Conservation (phyloP, 2,888 invertebrate genomes). For the Corythucha ciliata region DNA sequence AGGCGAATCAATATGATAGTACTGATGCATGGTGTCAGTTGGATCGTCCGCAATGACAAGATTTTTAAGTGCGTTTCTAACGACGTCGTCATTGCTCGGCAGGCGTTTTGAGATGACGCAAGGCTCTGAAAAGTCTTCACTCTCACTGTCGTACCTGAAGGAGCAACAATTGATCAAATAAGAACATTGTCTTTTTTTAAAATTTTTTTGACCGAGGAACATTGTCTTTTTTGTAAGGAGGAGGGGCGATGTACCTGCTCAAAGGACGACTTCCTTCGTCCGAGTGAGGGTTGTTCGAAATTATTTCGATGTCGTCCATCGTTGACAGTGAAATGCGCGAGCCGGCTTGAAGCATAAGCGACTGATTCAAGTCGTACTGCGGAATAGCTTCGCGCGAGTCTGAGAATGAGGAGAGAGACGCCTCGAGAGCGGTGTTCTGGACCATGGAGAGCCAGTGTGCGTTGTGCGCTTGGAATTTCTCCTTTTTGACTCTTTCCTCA, state of each 20-base stretch:
- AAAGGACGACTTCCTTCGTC: conserved; percentile 36
- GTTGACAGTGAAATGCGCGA: conserved; percentile 49
- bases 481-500: conserved; percentile 86
- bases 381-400: conserved; percentile 53
- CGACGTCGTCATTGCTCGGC: conserved; percentile 29
- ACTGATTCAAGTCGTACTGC: conserved; percentile 58
- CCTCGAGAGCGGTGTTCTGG: conserved; percentile 55
- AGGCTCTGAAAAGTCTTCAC: conserved; percentile 27
- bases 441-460: conserved; percentile 98
- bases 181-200: neutral
- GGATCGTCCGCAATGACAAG: conserved; percentile 32
- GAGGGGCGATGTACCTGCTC: conserved; percentile 33
- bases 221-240: neutral
- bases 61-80: conserved; percentile 33
- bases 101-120: conserved; percentile 21
- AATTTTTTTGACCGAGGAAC: neutral
- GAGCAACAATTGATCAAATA: no score
- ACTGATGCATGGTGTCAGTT: conserved; percentile 29
- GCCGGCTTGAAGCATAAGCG: conserved; percentile 46
- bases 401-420: conserved; percentile 29
- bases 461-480: conserved; percentile 96
- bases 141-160: conserved; percentile 29
- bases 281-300: conserved; percentile 35
- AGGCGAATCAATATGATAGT: conserved; percentile 30
- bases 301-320: conserved; percentile 40